phyloP scores from a whole-genome alignment of 35 echinoderm and acorn worm species.

The Apostichopus japonicus region DNA sequence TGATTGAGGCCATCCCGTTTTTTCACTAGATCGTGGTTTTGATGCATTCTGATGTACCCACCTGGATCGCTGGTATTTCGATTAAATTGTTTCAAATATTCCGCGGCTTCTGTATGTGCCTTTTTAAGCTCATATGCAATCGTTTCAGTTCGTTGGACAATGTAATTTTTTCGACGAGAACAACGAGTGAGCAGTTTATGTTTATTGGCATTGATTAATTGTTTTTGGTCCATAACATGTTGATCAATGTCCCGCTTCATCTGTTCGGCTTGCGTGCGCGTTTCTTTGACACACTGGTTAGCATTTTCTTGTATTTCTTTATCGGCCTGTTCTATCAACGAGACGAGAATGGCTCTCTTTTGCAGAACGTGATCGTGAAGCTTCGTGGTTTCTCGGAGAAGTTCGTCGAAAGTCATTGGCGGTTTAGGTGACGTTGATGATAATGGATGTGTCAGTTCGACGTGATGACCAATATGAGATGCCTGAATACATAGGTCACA shows the following conservation, averaged over 20 bases:
- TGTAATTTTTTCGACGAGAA: background rate
- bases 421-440: background rate
- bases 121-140: background rate
- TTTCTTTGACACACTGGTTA: background rate
- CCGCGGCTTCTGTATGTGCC: background rate
- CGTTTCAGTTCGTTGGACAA: background rate
- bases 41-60: conserved; percentile 9
- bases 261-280: background rate
- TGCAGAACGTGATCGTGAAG: background rate
- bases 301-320: conserved; percentile 18
- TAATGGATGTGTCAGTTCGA: background rate
- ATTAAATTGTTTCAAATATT: background rate
- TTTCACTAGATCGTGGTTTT: background rate
- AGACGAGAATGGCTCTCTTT: background rate
- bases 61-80: background rate
- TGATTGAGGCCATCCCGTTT: background rate
- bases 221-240: background rate
- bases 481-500: background rate
- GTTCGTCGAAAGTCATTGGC: background rate
- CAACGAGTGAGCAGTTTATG: background rate
- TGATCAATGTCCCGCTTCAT: conserved; percentile 20
- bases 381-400: background rate
- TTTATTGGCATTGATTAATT: background rate
- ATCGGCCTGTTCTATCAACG: background rate
- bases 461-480: background rate